Evolutionary conservation across 2,888 invertebrate species (phyloP), one percentile per base, ranked within the genome.

Genomic region (Altica lythri): DNA sequence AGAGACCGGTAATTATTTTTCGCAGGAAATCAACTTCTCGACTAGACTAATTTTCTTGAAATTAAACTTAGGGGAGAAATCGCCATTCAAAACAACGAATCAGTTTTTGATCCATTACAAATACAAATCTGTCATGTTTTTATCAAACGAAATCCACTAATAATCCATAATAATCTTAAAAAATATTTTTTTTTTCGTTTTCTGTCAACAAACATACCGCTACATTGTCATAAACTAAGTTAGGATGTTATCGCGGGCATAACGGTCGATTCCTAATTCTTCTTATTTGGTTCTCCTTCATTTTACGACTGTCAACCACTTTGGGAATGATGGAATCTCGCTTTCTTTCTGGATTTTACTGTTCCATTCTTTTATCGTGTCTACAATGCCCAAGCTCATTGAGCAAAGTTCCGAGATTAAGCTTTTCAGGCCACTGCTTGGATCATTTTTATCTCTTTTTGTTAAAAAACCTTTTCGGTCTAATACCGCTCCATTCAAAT

Each of bases 251-350:
- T 35, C 8, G 38, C 12, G 17, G 9, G 12, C 38, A n/a, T 35
- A 2, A 22, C 12, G 17, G 9, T 13, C 38, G 3, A 22, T 38
- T 10, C 12, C 22, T 38, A 38, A 38, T 38, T 38, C 22, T 12
- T 38, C 8, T 38, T 18, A 22, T 38, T 38, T 4, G 38, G 22
- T 38, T 38, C 35, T 9, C 17, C 17, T 38, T 38, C 38, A 38
- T 38, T 38, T 38, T 38, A 38, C 18, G 38, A 19, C 22, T 22
- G 38, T 38, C 38, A 22, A 19, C 38, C 10, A 38, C 22, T 22
- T 12, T 22, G 22, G 22, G 12, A 38, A 22, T 38, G 38, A 38
- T 18, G 38, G 18, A 38, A 38, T 38, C 38, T 6, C 22, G 38
- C 16, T 38, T 38, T 19, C 22, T 19, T 38, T 19, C 18, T 18